These are phyloP conservation scores for Macrobrachium nipponense DNA, from an alignment of 1,140 invertebrate genomes.

Conservation along the genomic window DNA sequence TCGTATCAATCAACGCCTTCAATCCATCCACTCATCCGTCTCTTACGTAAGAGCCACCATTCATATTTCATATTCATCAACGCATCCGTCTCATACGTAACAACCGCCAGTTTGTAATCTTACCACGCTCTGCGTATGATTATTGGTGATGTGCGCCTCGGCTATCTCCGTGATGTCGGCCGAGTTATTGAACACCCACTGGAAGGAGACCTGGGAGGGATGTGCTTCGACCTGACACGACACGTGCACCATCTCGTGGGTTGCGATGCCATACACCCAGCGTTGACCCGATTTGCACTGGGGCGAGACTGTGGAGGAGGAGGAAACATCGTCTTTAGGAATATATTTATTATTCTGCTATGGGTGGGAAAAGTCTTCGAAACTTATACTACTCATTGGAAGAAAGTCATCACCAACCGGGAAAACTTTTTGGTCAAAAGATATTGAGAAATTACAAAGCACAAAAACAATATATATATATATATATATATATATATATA, in stretches of 20 bases:
- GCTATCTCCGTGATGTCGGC: slow-evolving; percentile 43
- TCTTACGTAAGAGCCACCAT: too few relatives aligned
- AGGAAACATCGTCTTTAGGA: not conserved
- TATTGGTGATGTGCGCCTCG: slow-evolving; percentile 54
- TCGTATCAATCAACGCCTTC: too few relatives aligned
- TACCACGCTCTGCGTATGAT: slow-evolving; percentile 60
- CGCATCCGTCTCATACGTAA: too few relatives aligned
- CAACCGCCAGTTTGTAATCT: not conserved
- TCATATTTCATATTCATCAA: too few relatives aligned
- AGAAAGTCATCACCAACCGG: too few relatives aligned
- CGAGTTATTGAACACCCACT: slow-evolving; percentile 88
- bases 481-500: too few relatives aligned
- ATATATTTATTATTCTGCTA: not conserved
- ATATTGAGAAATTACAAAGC: too few relatives aligned
- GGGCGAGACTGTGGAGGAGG: slow-evolving; percentile 79
- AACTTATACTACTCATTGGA: too few relatives aligned
- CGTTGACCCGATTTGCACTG: slow-evolving; percentile 75
- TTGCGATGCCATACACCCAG: slow-evolving; percentile 83
- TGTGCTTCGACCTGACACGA: slow-evolving; percentile 88
- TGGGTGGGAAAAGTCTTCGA: too few relatives aligned
- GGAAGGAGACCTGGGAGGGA: slow-evolving; percentile 83
- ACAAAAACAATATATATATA: too few relatives aligned
- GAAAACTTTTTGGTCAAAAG: too few relatives aligned
- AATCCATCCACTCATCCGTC: too few relatives aligned
- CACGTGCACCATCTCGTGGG: slow-evolving; percentile 83